Conservation (phyloP, 2,797 vertebrate genomes). For the Cichlasoma orientale region DNA sequence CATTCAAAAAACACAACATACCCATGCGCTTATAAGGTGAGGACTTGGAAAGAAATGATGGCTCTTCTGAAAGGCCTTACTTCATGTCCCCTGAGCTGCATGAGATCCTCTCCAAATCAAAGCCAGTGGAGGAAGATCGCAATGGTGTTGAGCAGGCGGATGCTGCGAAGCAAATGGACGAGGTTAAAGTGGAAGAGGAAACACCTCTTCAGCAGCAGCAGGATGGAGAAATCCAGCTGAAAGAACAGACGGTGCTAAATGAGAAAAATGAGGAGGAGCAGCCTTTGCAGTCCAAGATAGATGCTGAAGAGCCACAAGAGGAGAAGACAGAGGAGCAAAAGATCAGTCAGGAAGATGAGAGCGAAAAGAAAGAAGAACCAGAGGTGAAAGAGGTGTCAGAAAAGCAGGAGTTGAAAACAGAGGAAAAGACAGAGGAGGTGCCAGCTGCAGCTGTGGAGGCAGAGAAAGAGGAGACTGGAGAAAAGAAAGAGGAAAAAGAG, state of each 20-base stretch:
- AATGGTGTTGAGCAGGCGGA: constrained; percentile 31
- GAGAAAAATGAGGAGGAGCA: constrained; percentile 70
- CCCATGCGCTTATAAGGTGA: constrained; percentile 84
- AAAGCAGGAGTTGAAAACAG: constrained; percentile 39
- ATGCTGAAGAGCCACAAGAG: constrained; percentile 44
- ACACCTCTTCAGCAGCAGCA: constrained; percentile 73
- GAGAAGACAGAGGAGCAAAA: constrained; percentile 54
- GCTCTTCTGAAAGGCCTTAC: constrained; percentile 91
- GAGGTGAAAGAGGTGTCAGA: constrained; percentile 34
- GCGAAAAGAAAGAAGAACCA: constrained; percentile 43
- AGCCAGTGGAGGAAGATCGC: constrained; percentile 43
- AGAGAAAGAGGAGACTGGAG: constrained; percentile 46
- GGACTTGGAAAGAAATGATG: constrained; percentile 96
- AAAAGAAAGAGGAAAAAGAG: constrained; percentile 58
- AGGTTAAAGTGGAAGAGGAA: constrained; percentile 72
- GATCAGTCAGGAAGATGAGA: constrained; percentile 27
- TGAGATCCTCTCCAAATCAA: constrained; percentile 86
- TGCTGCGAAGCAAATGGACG: constrained; percentile 26
- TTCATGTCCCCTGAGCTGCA: constrained; percentile 93
- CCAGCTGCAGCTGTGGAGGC: constrained; percentile 12
- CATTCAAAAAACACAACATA: constrained; percentile 34
- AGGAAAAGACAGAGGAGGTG: constrained; percentile 40
- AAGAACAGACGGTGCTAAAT: constrained; percentile 59
- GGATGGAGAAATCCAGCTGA: constrained; percentile 76
- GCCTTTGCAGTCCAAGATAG: constrained; percentile 54